phyloP scores from a whole-genome alignment of 2,888 invertebrate species.

The Micoletzkya japonica region DNA sequence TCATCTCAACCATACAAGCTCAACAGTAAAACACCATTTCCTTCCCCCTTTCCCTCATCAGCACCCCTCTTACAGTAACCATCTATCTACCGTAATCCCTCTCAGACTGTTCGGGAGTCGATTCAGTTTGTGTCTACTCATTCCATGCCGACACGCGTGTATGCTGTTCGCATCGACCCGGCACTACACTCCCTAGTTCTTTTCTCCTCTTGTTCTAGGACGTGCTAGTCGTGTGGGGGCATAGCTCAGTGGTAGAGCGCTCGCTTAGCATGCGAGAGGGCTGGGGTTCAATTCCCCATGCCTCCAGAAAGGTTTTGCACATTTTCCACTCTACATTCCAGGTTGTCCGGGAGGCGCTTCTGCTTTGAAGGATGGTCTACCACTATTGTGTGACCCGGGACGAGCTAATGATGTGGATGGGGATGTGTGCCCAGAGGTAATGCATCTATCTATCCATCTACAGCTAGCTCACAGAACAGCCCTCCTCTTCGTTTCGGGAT shows the following conservation, averaged over 20 bases:
- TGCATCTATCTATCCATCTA: neutral
- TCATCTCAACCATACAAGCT: no score
- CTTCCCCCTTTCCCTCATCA: neutral
- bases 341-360: no score
- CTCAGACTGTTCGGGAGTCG: constrained; percentile 1
- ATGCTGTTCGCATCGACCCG: constrained; percentile 9
- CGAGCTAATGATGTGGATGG: constrained; percentile 4
- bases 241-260: no score
- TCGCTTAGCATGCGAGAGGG: no score
- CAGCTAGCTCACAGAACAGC: neutral
- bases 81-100: neutral
- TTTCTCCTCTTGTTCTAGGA: neutral
- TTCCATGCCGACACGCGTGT: neutral
- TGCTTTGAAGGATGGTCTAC: constrained; percentile 21
- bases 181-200: neutral
- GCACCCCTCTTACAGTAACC: neutral
- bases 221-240: no score
- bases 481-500: neutral
- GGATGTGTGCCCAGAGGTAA: constrained; percentile 12
- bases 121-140: constrained; percentile 21
- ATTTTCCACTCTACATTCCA: no score
- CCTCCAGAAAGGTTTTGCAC: no score
- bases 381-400: constrained; percentile 9
- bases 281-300: no score
- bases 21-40: no score